phyloP scores from a whole-genome alignment of 2,797 vertebrate genomes.

The Tachyglossus aculeatus region DNA sequence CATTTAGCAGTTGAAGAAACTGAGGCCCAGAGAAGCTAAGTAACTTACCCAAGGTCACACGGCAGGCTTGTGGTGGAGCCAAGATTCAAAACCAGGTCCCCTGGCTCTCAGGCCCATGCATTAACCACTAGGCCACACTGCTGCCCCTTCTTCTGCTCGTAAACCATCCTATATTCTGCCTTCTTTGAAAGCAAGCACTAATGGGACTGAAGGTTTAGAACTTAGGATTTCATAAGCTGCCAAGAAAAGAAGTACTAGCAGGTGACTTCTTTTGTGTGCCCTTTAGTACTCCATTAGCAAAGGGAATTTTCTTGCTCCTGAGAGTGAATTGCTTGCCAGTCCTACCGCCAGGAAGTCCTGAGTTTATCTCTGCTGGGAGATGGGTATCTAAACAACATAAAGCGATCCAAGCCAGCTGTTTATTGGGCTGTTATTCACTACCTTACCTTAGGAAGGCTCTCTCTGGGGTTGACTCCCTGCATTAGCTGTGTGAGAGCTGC shows the following conservation, averaged over 20 bases:
- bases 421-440: neutral
- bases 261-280: neutral
- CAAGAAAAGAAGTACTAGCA: neutral
- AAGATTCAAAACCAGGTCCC: no score
- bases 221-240: neutral
- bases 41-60: no score
- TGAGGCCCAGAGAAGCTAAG: no score
- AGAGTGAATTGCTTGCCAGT: neutral
- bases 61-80: no score
- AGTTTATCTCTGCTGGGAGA: conserved; percentile 4
- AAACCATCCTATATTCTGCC: neutral
- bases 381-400: neutral
- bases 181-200: neutral
- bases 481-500: neutral
- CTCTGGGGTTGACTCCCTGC: neutral
- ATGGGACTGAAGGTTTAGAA: neutral
- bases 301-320: neutral
- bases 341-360: neutral
- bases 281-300: neutral
- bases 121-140: no score
- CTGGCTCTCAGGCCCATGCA: no score
- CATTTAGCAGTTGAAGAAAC: no score
- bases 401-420: neutral
- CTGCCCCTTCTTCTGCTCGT: neutral
- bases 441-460: neutral